Percentiles rank a stretch among this genome's conserved stretches.
phyloP scores from a whole-genome alignment of 2,797 vertebrate species.

The Trachops cirrhosus region DNA sequence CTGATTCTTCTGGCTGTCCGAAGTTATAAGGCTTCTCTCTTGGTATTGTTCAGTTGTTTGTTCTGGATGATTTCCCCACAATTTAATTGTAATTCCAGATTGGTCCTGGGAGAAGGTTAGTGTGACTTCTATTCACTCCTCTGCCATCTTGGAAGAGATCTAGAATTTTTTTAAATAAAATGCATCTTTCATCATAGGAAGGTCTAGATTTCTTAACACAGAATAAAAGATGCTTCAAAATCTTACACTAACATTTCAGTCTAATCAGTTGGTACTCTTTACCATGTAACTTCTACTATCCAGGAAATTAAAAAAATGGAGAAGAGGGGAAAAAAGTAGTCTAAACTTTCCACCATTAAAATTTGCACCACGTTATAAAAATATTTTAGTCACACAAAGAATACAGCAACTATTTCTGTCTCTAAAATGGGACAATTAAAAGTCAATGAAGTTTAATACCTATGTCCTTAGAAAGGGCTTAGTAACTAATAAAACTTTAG shows the following conservation, averaged over 20 bases:
- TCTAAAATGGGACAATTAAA: neutral
- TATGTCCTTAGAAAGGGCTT: neutral
- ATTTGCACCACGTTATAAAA: neutral
- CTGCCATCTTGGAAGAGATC: no score
- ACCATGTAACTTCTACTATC: neutral
- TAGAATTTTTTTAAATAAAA: neutral
- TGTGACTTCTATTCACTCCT: no score
- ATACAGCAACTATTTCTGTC: neutral
- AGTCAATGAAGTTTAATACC: neutral
- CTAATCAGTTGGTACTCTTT: neutral
- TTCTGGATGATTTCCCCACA: no score
- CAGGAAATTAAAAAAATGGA: constrained; percentile 27
- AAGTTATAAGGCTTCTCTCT: no score
- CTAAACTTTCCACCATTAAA: constrained; percentile 4
- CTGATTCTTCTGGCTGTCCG: no score
- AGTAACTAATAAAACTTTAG: neutral
- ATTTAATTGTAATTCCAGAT: no score
- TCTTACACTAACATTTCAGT: neutral
- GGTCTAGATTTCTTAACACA: neutral
- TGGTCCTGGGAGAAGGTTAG: no score
- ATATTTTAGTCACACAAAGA: neutral
- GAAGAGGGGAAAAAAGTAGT: neutral
- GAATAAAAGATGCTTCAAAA: constrained; percentile 21
- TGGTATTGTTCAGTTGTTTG: no score
- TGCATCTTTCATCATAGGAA: neutral